phyloP scores from a whole-genome alignment of 2,797 vertebrate genomes.

The Erethizon dorsatum region DNA sequence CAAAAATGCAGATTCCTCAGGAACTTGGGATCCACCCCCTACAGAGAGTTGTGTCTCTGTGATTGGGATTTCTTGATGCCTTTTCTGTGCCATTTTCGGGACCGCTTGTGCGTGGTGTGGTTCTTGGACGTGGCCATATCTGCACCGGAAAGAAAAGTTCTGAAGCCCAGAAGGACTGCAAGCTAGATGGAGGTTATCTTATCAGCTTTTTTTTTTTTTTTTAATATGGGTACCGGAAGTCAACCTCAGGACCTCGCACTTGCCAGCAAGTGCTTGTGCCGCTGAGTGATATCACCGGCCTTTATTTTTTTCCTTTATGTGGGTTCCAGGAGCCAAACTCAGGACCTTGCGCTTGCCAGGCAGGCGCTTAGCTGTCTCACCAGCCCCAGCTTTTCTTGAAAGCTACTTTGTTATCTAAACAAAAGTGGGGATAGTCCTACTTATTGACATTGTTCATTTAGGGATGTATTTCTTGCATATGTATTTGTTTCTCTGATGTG shows the following conservation, averaged over 20 bases:
- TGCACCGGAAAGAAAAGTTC: conserved; percentile 75
- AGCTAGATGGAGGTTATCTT: neutral
- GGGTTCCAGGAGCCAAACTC: no score
- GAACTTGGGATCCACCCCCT: conserved; percentile 91
- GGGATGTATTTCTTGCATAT: neutral
- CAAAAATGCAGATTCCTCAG: no score
- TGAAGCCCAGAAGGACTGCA: neutral
- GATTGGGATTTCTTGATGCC: conserved; percentile 97
- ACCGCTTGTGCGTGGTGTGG: conserved; percentile 99
- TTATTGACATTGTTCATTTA: neutral
- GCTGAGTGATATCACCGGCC: no score
- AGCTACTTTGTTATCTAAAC: neutral
- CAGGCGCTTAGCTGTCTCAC: no score
- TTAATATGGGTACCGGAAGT: no score
- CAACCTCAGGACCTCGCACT: no score
- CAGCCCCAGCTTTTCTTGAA: no score
- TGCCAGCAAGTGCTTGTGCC: no score
- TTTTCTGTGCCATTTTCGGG: conserved; percentile 98
- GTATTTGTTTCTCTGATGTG: neutral
- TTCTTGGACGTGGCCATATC: conserved; percentile 99
- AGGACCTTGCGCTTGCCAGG: no score
- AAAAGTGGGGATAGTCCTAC: neutral
- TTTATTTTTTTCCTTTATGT: no score
- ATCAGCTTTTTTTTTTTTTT: neutral
- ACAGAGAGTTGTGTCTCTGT: conserved; percentile 96